phyloP scores from a whole-genome alignment of 2,797 vertebrate genomes.

The Dipus sagitta region DNA sequence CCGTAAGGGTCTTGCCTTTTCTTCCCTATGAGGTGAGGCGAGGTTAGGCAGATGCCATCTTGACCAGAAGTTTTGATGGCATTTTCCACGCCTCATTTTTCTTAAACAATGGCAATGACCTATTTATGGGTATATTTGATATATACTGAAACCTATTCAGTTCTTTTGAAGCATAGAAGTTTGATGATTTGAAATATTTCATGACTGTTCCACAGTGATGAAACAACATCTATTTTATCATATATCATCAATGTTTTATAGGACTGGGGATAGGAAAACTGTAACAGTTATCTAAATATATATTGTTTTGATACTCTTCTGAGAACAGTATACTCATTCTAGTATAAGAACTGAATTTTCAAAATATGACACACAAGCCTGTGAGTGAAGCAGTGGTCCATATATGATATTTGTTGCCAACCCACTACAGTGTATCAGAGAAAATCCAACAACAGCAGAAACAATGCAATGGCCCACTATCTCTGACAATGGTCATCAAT shows the following conservation, averaged over 20 bases:
- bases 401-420: neutral
- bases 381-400: neutral
- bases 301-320: neutral
- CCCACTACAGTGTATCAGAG: neutral
- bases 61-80: too few species aligned
- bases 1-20: too few species aligned
- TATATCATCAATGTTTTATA: neutral
- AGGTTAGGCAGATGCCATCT: too few species aligned
- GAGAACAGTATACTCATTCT: neutral
- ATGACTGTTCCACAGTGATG: neutral
- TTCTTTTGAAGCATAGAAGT: neutral
- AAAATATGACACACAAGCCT: neutral
- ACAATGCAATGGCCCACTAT: neutral
- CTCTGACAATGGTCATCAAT: neutral
- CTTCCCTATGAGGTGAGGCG: too few species aligned
- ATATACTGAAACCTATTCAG: neutral
- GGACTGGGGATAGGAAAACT: neutral
- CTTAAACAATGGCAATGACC: neutral
- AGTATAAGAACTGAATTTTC: neutral
- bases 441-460: neutral
- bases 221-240: neutral
- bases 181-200: slow-evolving; percentile 17
- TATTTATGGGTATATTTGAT: neutral
- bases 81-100: neutral
- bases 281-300: neutral